Conservation (phyloP, 30 jellyfish, hydroid and myxozoan genomes). For the Chironex yamaguchii region DNA sequence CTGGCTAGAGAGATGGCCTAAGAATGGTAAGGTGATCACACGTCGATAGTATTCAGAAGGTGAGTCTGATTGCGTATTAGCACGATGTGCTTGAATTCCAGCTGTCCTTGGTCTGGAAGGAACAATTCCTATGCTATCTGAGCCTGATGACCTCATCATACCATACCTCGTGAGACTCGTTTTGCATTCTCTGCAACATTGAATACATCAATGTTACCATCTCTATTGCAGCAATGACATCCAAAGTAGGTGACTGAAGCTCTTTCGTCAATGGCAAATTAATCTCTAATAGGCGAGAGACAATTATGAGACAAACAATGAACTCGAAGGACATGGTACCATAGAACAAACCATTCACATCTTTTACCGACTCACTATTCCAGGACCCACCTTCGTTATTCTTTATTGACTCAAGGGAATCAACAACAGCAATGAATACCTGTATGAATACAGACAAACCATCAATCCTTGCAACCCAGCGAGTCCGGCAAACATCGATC, state of each 20-base stretch:
- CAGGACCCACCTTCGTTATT: background rate
- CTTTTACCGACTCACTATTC: background rate
- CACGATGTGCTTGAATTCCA: slow-evolving; percentile 14
- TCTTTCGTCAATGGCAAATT: background rate
- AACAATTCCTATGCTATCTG: too few species aligned
- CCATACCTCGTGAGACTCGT: background rate
- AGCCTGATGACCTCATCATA: background rate
- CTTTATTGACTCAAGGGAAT: background rate
- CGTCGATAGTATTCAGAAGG: slow-evolving; percentile 23
- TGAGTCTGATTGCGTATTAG: background rate
- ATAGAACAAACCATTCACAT: background rate
- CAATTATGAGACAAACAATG: background rate
- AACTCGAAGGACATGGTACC: background rate
- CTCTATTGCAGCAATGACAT: background rate
- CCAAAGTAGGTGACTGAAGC: background rate
- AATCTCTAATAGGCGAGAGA: background rate
- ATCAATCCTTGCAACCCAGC: background rate
- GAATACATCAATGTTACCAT: background rate
- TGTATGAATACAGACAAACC: background rate
- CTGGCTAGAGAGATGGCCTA: slow-evolving; percentile 35
- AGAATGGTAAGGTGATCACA: slow-evolving; percentile 15
- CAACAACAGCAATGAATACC: background rate
- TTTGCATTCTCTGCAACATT: background rate
- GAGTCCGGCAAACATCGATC: background rate
- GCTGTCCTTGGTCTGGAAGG: background rate